Evolutionary conservation across 1,140 invertebrate genomes (phyloP), one percentile per base, ranked within the genome.

Genomic region (Pseudomyrmex dendroicus): DNA sequence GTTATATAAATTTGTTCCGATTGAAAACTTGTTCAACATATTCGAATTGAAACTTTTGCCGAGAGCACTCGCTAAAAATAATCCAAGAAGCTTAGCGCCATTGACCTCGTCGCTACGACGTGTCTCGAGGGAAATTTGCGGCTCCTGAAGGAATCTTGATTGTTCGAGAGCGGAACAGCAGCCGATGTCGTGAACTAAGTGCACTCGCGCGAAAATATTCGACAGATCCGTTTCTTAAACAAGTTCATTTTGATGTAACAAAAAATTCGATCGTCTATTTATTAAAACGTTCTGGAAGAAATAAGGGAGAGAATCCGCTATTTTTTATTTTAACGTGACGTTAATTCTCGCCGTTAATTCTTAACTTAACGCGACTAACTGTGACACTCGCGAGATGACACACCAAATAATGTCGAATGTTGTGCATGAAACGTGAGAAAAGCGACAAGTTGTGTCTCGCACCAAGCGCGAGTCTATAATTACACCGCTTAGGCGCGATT

Each of bases 101-200:
- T 77, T 86, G 59, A 22, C 56, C 56, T 56, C n/a, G 17, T 73
- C n/a, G 59, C 82, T 73, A 44, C 48, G 66, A 5, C 5, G 9
- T 10, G 17, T 62, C 86, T 54, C 85, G 25, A 17, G 86, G 85
- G 73, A 86, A 87, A 86, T 87, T 84, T 52, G 25, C 46, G 15
- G 25, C 73, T 84, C 56, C 46, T 84, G 48, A 74, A 70, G 68
- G 48, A 22, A 66, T 7, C 12, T 59, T 35, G 68, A 70, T 73
- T 83, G 66, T 77, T 44, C 78, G 15, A 22, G 44, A 35, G 56
- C 25, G 25, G 25, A 25, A 25, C 25, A 25, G 72, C 54, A 70
- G 63, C 57, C 68, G 48, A 50, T 22, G 10, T 67, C 25, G n/a
- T 17, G 17, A 46, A 13, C 59, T 46, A 35, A 20, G 10, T n/a